Percentiles rank a stretch among this genome's conserved stretches.
Evolutionary conservation across 2,113 vertebrate species (phyloP).

Genomic region (Amblyopsis rosae): DNA sequence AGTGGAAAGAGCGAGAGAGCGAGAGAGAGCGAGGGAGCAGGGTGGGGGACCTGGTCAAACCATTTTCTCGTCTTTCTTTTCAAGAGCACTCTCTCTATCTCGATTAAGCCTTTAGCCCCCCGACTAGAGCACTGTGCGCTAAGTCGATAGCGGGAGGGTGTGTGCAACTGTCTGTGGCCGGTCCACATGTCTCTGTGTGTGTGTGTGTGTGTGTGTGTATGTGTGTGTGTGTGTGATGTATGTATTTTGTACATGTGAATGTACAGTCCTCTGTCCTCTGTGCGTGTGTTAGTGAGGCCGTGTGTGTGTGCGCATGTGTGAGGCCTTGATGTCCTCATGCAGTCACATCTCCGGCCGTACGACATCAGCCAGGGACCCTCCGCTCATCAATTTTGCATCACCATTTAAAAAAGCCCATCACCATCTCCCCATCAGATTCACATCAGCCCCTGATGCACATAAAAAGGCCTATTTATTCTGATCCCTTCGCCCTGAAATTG

Average conservation of each 20-base stretch:
- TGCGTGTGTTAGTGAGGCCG: not conserved
- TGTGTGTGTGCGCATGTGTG: slow-evolving; percentile 5
- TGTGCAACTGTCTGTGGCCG: slow-evolving; percentile 25
- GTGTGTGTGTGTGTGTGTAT: slow-evolving; percentile 8
- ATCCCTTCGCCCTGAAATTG: slow-evolving; percentile 77
- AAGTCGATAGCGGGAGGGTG: slow-evolving; percentile 39
- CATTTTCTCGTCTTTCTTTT: slow-evolving; percentile 61
- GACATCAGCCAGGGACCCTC: slow-evolving; percentile 70
- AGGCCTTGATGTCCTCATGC: slow-evolving; percentile 77
- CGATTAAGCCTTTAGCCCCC: slow-evolving; percentile 66
- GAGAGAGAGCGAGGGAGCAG: not conserved
- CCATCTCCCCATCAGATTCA: slow-evolving; percentile 75
- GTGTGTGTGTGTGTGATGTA: not conserved
- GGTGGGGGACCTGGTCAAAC: slow-evolving; percentile 27
- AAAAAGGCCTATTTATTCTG: slow-evolving; percentile 80
- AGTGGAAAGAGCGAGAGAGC: slow-evolving; percentile 53
- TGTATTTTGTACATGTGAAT: not conserved
- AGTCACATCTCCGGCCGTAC: slow-evolving; percentile 72
- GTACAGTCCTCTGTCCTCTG: no score
- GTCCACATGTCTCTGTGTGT: slow-evolving; percentile 3
- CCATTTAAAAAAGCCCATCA: slow-evolving; percentile 78
- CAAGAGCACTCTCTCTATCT: slow-evolving; percentile 52
- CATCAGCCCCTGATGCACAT: slow-evolving; percentile 73
- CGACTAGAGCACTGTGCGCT: slow-evolving; percentile 48
- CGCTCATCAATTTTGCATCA: slow-evolving; percentile 81